These are phyloP conservation scores for Micronycteris hirsuta DNA, from an alignment of 2,113 vertebrate species.

Conservation along the genomic window DNA sequence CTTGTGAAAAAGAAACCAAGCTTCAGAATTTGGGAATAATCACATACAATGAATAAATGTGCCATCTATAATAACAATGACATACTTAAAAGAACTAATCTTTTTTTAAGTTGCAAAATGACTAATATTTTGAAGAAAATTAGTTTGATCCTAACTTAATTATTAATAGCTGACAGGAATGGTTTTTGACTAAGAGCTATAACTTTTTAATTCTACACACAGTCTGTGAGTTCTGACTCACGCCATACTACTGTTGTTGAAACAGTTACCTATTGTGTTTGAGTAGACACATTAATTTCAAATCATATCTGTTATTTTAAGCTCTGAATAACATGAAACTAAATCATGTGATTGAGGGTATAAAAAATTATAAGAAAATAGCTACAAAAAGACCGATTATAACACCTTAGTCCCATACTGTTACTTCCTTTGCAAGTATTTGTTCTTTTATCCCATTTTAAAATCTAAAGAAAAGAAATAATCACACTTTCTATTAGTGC, in stretches of 20 bases:
- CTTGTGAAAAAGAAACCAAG: conserved; percentile 31
- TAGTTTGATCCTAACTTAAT: background rate
- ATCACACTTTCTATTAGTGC: background rate
- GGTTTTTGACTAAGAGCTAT: background rate
- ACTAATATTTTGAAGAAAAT: background rate
- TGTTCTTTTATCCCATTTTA: background rate
- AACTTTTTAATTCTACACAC: background rate
- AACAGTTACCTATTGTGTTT: background rate
- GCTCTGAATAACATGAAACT: background rate
- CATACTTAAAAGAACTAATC: background rate
- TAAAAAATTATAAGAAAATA: background rate
- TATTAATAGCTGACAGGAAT: background rate
- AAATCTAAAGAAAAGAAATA: conserved; percentile 22
- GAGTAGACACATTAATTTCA: conserved; percentile 3
- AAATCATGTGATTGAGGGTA: background rate
- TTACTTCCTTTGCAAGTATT: background rate
- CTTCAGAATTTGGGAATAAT: background rate
- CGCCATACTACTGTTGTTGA: background rate
- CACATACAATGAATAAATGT: background rate
- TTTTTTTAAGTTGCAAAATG: background rate
- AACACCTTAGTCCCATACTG: background rate
- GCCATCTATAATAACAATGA: background rate
- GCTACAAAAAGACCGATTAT: background rate
- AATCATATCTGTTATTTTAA: conserved; percentile 10
- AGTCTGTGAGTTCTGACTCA: background rate